Base-by-base conservation (phyloP, 2,888 invertebrate genomes). In the Oegoconia quadripuncta region DNA sequence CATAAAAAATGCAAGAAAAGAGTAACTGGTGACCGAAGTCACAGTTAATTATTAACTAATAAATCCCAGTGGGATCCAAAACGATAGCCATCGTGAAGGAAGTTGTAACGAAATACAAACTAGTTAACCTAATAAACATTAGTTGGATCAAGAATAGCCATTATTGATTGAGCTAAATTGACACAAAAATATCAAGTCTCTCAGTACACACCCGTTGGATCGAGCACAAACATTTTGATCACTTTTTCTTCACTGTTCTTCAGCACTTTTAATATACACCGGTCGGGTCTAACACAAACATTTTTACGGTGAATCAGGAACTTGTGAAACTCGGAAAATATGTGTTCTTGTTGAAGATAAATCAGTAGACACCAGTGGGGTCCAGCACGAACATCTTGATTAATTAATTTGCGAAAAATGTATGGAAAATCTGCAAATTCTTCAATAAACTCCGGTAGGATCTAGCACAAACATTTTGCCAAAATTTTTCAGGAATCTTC, bases 221-320 rank as follows among this genome's bases (percentile, higher is more conserved):
- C 74, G 37, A 75, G 46, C 37, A 49, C 62, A 42, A 64, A 61
- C 76, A 76, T 76, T 55, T 68, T 76, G 52, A 47, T 48, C 64
- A 72, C 66, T 65, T 58, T 20, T 52, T 56, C 41, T 50, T 55
- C 55, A 53, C 50, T 46, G 51, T 47, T 44, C 48, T 53, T 35
- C 42, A 50, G 48, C 57, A 43, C 39, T 48, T 63, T 81, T 61
- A 83, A 55, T 86, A 87, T 55, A 86, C 82, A 67, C 81, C 84
- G 37, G 86, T 84, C 26, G 86, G 86, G 44, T 86, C 86, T 15
- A 86, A 66, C 37, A 74, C 64, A 49, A 78, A 75, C 80, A 82
- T 83, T 51, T 74, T 80, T 74, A 55, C 44, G 35, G 20, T 15
- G 23, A 26, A 32, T 35, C 15, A 17, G 31, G 23, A 35, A 32